A percentile compares a stretch with the other conserved stretches of the same genome.
phyloP scores from a whole-genome alignment of 1,140 invertebrate genomes.

The Cotesia typhae region DNA sequence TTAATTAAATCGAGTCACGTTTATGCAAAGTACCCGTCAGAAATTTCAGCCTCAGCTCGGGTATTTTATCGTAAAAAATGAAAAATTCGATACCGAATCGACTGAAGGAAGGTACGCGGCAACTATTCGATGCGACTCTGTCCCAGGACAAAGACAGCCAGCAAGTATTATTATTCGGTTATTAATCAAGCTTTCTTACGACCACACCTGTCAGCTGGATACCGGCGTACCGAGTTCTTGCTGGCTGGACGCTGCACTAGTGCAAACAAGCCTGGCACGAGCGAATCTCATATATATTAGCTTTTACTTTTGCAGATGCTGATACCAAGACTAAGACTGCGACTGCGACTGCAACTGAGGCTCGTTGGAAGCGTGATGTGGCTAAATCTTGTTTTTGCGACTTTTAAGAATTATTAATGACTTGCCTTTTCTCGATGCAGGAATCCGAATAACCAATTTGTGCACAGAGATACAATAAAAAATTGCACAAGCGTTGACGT shows the following conservation, averaged over 20 bases:
- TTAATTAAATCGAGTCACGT: too few relatives aligned
- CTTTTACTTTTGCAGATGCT: background rate
- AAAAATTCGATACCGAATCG: conserved; percentile 18
- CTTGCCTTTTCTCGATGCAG: conserved; percentile 11
- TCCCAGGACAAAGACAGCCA: background rate
- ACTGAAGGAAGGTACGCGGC: background rate
- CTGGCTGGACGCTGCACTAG: conserved; percentile 23
- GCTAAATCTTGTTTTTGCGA: conserved; percentile 27
- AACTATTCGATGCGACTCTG: conserved; percentile 13
- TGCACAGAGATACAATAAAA: conserved; percentile 15
- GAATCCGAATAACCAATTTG: conserved; percentile 29
- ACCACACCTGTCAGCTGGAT: conserved; percentile 40
- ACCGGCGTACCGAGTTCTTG: conserved; percentile 36
- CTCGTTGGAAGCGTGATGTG: conserved; percentile 44
- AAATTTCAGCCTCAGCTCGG: too few relatives aligned
- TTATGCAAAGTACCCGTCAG: too few relatives aligned
- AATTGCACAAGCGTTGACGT: background rate
- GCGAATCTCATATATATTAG: conserved; percentile 28
- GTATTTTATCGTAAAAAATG: background rate
- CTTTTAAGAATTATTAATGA: conserved; percentile 16
- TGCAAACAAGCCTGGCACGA: conserved; percentile 40
- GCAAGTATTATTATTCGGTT: conserved; percentile 53
- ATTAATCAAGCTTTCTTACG: conserved; percentile 57
- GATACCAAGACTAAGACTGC: too few relatives aligned
- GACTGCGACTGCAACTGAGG: too few relatives aligned